These are phyloP conservation scores for Nothoprocta pentlandii DNA, from an alignment of 2,113 vertebrate genomes.

Conservation along the genomic window DNA sequence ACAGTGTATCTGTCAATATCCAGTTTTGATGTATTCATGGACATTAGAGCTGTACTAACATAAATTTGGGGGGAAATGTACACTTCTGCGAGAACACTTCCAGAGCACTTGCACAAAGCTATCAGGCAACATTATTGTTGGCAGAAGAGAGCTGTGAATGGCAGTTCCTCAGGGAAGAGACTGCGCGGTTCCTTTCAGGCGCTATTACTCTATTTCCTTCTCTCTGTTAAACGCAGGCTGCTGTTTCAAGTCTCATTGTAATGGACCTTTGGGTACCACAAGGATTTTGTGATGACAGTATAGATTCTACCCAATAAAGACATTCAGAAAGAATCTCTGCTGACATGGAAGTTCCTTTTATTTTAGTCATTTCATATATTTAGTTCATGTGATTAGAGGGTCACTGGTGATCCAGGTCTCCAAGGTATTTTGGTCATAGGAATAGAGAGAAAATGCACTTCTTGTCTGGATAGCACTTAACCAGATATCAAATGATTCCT, in stretches of 20 bases:
- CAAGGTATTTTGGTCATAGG: background rate
- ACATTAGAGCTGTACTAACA: background rate
- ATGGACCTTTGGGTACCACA: background rate
- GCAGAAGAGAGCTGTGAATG: background rate
- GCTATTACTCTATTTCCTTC: background rate
- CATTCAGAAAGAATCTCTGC: background rate
- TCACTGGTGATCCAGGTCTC: background rate
- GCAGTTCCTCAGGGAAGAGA: background rate
- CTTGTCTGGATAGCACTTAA: background rate
- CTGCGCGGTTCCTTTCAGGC: background rate
- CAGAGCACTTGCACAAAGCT: rapidly evolving
- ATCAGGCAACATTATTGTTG: background rate
- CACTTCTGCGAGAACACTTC: background rate
- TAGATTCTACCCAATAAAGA: background rate
- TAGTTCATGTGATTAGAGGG: background rate
- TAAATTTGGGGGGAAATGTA: background rate
- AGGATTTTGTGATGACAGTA: background rate
- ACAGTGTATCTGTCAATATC: background rate
- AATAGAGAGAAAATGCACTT: background rate
- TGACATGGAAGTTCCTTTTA: background rate
- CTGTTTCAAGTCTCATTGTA: background rate
- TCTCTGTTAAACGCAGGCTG: background rate
- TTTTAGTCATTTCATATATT: background rate
- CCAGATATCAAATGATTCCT: background rate
- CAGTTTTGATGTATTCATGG: background rate